A percentile compares a stretch with the other conserved stretches of the same genome.
Evolutionary conservation across 2,113 vertebrate genomes (phyloP).

Genomic region (Nettapus auritus): DNA sequence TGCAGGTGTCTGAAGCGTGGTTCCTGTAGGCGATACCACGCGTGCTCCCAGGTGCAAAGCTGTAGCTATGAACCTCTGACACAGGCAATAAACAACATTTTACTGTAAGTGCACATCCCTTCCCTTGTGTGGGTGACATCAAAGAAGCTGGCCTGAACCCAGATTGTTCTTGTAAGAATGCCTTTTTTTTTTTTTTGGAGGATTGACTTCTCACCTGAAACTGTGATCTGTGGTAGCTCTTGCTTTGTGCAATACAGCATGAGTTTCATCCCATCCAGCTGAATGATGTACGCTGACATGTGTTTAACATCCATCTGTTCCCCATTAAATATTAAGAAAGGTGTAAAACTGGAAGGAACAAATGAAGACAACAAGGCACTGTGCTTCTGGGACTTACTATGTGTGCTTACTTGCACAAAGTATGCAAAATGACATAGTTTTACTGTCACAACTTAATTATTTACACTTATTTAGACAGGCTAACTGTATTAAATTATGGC

Average conservation of each 20-base stretch:
- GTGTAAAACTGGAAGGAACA: slow-evolving; percentile 13
- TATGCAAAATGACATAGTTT: neutral
- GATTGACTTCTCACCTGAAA: slow-evolving; percentile 18
- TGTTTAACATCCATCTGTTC: slow-evolving; percentile 37
- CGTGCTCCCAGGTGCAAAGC: neutral
- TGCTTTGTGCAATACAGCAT: neutral
- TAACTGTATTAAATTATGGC: slow-evolving; percentile 9
- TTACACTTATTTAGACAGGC: slow-evolving; percentile 39
- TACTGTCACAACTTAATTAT: neutral
- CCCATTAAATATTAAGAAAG: slow-evolving; percentile 41
- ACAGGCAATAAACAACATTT: neutral
- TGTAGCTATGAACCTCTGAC: neutral
- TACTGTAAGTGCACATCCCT: neutral
- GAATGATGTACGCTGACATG: slow-evolving; percentile 6
- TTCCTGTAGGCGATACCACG: fast-evolving
- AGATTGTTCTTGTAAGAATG: neutral
- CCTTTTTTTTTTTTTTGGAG: neutral
- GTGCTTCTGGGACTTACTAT: neutral
- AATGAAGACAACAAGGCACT: neutral
- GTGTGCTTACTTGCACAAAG: neutral
- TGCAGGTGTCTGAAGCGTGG: neutral
- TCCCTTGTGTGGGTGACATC: neutral
- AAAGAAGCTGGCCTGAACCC: neutral
- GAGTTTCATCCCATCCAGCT: neutral
- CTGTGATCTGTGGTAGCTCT: neutral